Conservation (phyloP, 2,888 invertebrate genomes). For the Agrochola litura region DNA sequence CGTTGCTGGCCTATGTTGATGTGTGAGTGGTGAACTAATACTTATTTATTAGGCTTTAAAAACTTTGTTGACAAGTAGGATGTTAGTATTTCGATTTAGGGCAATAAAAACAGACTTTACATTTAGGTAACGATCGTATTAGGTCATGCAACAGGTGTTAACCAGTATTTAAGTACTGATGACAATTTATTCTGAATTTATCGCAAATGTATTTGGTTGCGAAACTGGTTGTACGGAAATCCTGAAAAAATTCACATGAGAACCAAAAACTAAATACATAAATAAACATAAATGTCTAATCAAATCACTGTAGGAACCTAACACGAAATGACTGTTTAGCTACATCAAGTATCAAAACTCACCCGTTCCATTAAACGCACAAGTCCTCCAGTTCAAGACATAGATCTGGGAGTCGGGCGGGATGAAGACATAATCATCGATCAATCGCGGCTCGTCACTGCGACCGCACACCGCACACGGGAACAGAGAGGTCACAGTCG, state of each 20-base stretch:
- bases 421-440: slow-evolving; percentile 88
- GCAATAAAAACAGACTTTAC: not conserved
- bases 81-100: not conserved
- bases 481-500: slow-evolving; percentile 68
- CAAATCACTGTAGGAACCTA: not conserved
- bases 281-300: not conserved
- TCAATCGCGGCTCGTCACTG: slow-evolving; percentile 83
- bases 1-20: slow-evolving; percentile 52
- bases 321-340: not conserved
- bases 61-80: not conserved
- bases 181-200: not conserved
- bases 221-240: not conserved
- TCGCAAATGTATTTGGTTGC: not conserved
- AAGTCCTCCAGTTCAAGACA: slow-evolving; percentile 57
- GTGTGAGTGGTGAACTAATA: slow-evolving; percentile 2
- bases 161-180: not conserved
- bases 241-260: not conserved
- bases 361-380: slow-evolving; percentile 2
- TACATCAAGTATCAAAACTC: slow-evolving; percentile 59
- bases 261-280: not conserved
- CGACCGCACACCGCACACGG: slow-evolving; percentile 84
- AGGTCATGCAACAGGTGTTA: not conserved
- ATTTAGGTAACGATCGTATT: not conserved
- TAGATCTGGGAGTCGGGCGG: slow-evolving; percentile 69
- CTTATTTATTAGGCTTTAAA: not conserved